phyloP scores from a whole-genome alignment of 1,140 invertebrate species.

The Microplitis mediator region DNA sequence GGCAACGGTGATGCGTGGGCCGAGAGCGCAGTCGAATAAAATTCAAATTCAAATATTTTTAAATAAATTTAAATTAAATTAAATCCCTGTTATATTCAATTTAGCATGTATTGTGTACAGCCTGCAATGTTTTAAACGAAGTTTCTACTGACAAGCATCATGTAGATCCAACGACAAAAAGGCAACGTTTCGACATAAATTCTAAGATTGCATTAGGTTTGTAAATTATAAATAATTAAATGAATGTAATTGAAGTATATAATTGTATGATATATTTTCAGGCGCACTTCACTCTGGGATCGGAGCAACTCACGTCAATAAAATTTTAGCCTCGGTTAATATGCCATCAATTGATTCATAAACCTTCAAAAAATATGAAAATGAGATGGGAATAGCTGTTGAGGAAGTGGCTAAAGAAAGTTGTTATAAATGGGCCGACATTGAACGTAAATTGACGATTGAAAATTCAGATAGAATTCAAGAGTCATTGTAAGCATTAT shows the following conservation, averaged over 20 bases:
- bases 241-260: not conserved
- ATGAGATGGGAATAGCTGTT: no score
- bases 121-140: not conserved
- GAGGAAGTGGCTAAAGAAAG: no score
- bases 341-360: not conserved
- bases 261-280: not conserved
- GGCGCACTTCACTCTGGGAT: conserved; percentile 9
- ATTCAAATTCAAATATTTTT: no score
- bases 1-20: no score
- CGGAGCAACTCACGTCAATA: conserved; percentile 6
- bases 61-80: no score
- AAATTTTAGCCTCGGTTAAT: not conserved
- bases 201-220: conserved; percentile 14
- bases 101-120: not conserved
- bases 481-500: no score
- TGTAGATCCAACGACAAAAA: not conserved
- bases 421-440: no score
- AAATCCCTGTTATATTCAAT: no score
- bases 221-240: not conserved
- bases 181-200: conserved; percentile 9
- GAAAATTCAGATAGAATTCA: no score
- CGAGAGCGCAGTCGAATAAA: no score
- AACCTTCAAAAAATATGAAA: no score
- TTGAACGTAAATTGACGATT: no score
- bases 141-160: not conserved